Base-by-base conservation (phyloP, 2,113 vertebrate species). In the Ptychochromis oligacanthus region DNA sequence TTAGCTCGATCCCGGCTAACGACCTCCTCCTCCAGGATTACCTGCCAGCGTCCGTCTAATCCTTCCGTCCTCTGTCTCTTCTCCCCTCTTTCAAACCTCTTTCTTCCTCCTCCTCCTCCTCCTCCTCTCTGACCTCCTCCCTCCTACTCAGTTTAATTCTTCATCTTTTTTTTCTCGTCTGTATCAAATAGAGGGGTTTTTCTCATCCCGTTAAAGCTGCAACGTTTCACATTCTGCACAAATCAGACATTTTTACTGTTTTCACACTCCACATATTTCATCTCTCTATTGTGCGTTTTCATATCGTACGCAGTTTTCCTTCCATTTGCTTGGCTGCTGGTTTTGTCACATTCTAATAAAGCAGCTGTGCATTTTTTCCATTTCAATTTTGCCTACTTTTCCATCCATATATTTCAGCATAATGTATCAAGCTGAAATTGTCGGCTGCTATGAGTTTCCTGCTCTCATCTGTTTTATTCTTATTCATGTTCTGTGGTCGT, bases 1-100 rank as follows among this genome's bases (percentile, higher is more conserved):
- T 93, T 92, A 93, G 91, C 90, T 88, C 31, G 55, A 88, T 89
- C 82, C 82, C 65, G 57, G 76, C 87, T 92, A 93, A 90, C 91
- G 75, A 91, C 79, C 90, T 93, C 90, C 84, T 88, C 76, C 89
- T 80, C 76, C 72, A 22, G 89, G 92, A 93, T 91, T 92, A 92
- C 91, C 91, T 91, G 91, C 88, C 87, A 52, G 87, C 54, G 60
- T 89, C 84, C 62, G 17, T 72, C 89, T 93, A 92, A 93, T 93
- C 93, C 91, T 76, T 80, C 56, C 24, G 4, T 81, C 83, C 82
- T 59, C 72, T 38, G 6, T 61, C 81, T 77, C 34, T 13, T 52
- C 86, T 75, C 58, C 54, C 77, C 40, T 31, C 28, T 40, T 56
- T 34, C 56, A 81, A 70, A 79, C 84, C 57, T 59, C 58, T 74